Evolutionary conservation across 92 coral and sea anemone species (phyloP).

Genomic region (Epizoanthus fatuus): DNA sequence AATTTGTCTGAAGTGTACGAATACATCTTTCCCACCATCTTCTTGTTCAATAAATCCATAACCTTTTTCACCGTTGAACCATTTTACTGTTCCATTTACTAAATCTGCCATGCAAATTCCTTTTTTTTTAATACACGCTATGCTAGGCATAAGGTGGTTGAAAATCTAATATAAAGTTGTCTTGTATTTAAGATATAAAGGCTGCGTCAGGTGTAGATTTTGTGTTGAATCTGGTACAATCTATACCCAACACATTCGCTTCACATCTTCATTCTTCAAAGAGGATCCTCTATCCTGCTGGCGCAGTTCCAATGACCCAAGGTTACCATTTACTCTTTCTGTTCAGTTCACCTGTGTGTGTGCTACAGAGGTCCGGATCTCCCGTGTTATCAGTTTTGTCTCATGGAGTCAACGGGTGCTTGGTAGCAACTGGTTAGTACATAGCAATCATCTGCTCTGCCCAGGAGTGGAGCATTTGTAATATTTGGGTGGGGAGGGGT

Average conservation of each 20-base stretch:
- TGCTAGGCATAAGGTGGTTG: too few species aligned
- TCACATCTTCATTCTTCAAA: background rate
- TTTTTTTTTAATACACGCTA: too few species aligned
- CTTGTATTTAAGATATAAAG: too few species aligned
- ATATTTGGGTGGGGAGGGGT: background rate
- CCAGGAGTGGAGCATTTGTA: background rate
- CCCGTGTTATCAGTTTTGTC: slow-evolving; percentile 76
- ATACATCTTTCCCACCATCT: too few species aligned
- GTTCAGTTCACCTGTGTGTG: slow-evolving; percentile 77
- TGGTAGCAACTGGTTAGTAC: slow-evolving; percentile 80
- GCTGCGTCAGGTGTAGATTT: background rate
- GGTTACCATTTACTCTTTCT: background rate
- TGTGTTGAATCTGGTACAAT: too few species aligned
- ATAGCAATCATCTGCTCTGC: background rate
- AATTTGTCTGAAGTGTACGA: too few species aligned
- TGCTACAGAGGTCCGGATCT: slow-evolving; percentile 85
- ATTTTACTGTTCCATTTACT: too few species aligned
- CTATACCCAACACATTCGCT: background rate
- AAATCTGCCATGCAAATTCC: too few species aligned
- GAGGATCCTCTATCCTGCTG: background rate
- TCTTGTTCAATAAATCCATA: too few species aligned
- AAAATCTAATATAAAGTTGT: too few species aligned
- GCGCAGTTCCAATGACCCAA: background rate
- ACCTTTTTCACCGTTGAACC: too few species aligned
- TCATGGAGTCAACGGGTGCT: slow-evolving; percentile 54